Percentiles rank a stretch among this genome's conserved stretches.
These are phyloP conservation scores for Theocolax elegans DNA, from an alignment of 1,140 invertebrate species.

Conservation along the genomic window DNA sequence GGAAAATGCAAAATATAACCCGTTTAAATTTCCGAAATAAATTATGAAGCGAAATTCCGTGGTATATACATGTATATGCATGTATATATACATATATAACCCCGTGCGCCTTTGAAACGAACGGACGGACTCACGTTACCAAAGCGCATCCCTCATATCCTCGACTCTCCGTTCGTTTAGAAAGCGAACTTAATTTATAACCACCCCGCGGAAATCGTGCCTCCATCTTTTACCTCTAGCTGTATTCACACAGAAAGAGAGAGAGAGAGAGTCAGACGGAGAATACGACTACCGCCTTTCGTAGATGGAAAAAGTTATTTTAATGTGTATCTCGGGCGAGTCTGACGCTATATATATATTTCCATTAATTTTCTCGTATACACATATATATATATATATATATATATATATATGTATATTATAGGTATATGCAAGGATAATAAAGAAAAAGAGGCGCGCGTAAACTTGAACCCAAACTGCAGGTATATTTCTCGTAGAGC, in stretches of 20 bases:
- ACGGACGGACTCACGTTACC: slow-evolving; percentile 15
- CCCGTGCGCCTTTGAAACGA: slow-evolving; percentile 19
- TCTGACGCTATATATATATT: background rate
- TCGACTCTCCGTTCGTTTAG: slow-evolving; percentile 18
- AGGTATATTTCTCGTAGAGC: background rate
- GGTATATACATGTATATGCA: too few relatives aligned
- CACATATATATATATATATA: too few relatives aligned
- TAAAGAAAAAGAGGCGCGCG: background rate
- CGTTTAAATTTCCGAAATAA: slow-evolving; percentile 39
- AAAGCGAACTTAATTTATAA: slow-evolving; percentile 41
- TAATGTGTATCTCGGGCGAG: background rate
- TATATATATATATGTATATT: too few relatives aligned
- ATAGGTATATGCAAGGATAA: background rate
- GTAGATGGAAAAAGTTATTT: background rate
- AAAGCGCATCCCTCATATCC: slow-evolving; percentile 23
- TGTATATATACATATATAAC: too few relatives aligned
- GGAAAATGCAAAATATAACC: slow-evolving; percentile 38
- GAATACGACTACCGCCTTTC: too few relatives aligned
- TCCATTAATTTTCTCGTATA: background rate
- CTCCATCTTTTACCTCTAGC: slow-evolving; percentile 41
- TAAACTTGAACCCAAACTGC: background rate
- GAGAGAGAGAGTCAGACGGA: too few relatives aligned
- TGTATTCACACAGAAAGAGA: too few relatives aligned
- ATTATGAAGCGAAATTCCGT: slow-evolving; percentile 35
- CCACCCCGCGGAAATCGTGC: slow-evolving; percentile 38